Evolutionary conservation across 2,797 vertebrate species (phyloP), one percentile per base, ranked within the genome.

Genomic region (Cyprinella venusta): DNA sequence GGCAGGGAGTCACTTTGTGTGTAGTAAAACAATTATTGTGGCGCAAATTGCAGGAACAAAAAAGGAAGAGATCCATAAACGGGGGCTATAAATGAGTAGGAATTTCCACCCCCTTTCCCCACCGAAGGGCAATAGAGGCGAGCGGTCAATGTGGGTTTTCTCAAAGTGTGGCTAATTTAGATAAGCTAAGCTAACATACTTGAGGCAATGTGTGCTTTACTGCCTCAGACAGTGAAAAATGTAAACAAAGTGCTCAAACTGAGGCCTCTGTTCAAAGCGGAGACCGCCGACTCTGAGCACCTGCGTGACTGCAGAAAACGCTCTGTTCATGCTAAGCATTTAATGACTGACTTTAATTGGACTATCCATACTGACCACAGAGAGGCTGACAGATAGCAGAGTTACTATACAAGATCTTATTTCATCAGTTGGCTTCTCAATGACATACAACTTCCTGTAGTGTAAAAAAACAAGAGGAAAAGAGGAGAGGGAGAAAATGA

Each of bases 161-260:
- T 56, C 15, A 81, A 40, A 88, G 76, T 80, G 82, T 81, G 82
- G 85, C 84, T 87, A 61, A 89, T 91, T 90, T 87, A 89, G 89
- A 91, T 88, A 88, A 92, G 79, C 72, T 87, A 83, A 88, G 82
- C 86, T 88, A 88, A 88, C 84, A 90, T 81, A 88, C 89, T 89
- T 77, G 3, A 82, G 48, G 80, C 86, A 78, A 86, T 84, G 79
- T 30, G 86, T 72, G 68, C 48, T 85, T 89, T 83, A 88, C 87
- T 85, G 88, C 85, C 84, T 85, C 85, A 83, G 81, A 86, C 86
- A 52, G 50, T 54, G 74, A 56, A 52, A 76, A 85, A 88, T 76
- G 87, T 87, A 90, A 91, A 93, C 88, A 89, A 15, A 71, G 81
- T 61, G 64, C 48, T 82, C 38, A 70, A 48, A 77, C 86, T 82